Base-by-base conservation (phyloP, 2,113 vertebrate genomes). In the Phrynosoma platyrhinos region DNA sequence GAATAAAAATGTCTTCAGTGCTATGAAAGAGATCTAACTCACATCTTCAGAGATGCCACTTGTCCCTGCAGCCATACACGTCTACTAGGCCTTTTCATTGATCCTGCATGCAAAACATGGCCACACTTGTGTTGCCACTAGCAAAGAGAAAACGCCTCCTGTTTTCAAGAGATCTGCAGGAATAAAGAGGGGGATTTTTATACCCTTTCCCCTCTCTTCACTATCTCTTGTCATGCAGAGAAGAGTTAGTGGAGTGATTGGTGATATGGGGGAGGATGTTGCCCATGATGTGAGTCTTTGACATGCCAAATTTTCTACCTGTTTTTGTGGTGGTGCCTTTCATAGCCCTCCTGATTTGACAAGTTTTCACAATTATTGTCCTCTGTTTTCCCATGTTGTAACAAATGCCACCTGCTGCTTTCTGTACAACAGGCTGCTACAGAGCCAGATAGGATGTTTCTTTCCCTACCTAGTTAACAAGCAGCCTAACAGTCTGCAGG, bases 1-100 rank as follows among this genome's bases (percentile, higher is more conserved):
- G 91, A 96, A 95, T 93, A 94, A 88, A 96, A 92, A 92, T 80
- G 84, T 9, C 71, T 87, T 0, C 90, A 93, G 71, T 27, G 13
- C 72, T 93, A 93, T 83, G 88, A 93, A 94, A 93, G 88, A 93
- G 89, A 91, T 88, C 72, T 0, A 18, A 79, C 74, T 58, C 42
- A 12, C 36, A 79, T 79, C 40, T 90, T 42, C 58, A 88, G 84
- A 90, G 88, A 66, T 91, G 89, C 21, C 4, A 66, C 84, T 79
- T 91, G 62, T 90, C 86, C 87, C 88, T 20, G 18, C 62, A 93
- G 87, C 66, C 9, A 87, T 53, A 55, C 4, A 1, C 32, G 83
- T 87, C 91, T 87, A 86, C 8, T 58, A 87, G 92, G n/a, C 92
- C 94, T 76, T 85, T 27, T 79, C 86, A 66, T 0, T 71, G 36